Evolutionary conservation across 1,140 invertebrate genomes (phyloP).

Genomic region (Bombyx mori): DNA sequence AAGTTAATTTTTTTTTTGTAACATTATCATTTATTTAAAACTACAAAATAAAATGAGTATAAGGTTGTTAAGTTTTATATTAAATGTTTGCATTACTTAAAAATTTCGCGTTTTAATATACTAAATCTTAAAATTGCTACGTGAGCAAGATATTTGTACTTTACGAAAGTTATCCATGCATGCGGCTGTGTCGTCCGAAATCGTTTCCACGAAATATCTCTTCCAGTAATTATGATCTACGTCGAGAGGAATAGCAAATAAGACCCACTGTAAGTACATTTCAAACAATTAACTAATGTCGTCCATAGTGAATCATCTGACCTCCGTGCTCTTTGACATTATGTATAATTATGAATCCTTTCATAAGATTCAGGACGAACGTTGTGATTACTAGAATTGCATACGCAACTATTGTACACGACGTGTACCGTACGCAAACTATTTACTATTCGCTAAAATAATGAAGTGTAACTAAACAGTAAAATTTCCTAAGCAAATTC

Average conservation of each 20-base stretch:
- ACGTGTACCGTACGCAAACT: no score
- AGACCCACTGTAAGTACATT: constrained; percentile 41
- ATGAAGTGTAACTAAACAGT: constrained; percentile 28
- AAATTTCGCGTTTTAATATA: constrained; percentile 35
- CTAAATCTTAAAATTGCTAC: constrained; percentile 52
- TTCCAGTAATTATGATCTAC: constrained; percentile 45
- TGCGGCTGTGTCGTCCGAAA: constrained; percentile 16
- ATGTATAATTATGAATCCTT: no score
- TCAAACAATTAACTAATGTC: constrained; percentile 19
- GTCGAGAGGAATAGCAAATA: constrained; percentile 41
- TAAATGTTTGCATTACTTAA: constrained; percentile 43
- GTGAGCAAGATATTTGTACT: constrained; percentile 68
- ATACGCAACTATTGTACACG: no score
- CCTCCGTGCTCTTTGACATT: neutral
- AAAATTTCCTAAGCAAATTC: constrained; percentile 57
- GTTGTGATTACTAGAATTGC: no score
- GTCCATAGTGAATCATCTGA: constrained; percentile 16
- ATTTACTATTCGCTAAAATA: neutral
- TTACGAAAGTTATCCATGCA: constrained; percentile 25
- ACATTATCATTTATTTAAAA: constrained; percentile 32
- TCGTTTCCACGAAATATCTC: constrained; percentile 25
- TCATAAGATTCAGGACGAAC: no score
- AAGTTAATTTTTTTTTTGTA: constrained; percentile 24
- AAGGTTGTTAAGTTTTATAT: constrained; percentile 38
- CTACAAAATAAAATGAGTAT: constrained; percentile 54